A percentile compares a stretch with the other conserved stretches of the same genome.
Conservation (phyloP, 2,113 vertebrate genomes). For the Felis catus region F.catus_Fca126_mat1.0 CM031413.1:100026001-100026500, state of each 20-base stretch:
- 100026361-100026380: background rate
- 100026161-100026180: background rate
- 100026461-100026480: background rate
- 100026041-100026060: background rate
- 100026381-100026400: background rate
- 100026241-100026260: background rate
- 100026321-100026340: background rate
- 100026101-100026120: background rate
- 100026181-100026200: background rate
- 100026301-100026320: background rate
- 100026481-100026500: conserved; percentile 4
- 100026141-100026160: background rate
- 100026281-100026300: background rate
- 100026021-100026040: background rate
- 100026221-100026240: background rate
- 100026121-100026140: background rate
- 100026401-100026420: background rate
- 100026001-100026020: background rate
- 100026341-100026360: background rate
- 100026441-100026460: background rate
- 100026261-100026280: background rate
- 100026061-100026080: background rate
- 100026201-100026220: background rate
- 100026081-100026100: background rate
- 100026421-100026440: background rate